Conservation (phyloP, 2,113 vertebrate species). For the Alethe castanea region DNA sequence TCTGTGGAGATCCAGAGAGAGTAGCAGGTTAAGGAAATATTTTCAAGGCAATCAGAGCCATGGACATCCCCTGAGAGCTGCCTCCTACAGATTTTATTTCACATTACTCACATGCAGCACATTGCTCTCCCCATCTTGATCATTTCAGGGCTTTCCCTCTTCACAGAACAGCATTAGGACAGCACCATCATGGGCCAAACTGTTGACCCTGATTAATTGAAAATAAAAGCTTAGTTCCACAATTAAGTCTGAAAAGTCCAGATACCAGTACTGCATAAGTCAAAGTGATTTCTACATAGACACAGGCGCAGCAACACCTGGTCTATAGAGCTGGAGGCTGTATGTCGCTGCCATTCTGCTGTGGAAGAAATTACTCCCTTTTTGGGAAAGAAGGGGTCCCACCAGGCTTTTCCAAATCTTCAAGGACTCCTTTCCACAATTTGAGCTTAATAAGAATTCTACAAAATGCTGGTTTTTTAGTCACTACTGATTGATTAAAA, state of each 20-base stretch:
- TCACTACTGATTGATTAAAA: background rate
- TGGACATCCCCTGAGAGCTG: background rate
- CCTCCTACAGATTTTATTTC: background rate
- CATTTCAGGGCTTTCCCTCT: background rate
- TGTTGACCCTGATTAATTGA: background rate
- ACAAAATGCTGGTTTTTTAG: background rate
- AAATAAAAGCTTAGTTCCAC: background rate
- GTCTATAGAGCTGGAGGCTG: too few species aligned
- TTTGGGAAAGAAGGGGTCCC: background rate
- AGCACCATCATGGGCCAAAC: background rate
- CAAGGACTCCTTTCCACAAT: background rate
- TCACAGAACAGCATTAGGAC: background rate
- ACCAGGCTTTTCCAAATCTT: background rate
- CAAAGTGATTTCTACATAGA: background rate
- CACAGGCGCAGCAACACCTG: background rate
- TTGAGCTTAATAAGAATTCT: background rate
- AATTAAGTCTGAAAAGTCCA: background rate
- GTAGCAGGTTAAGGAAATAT: too few species aligned
- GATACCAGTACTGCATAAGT: background rate
- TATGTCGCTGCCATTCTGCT: background rate
- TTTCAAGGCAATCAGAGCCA: background rate
- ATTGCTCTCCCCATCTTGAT: accelerated
- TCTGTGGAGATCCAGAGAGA: background rate
- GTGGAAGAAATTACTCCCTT: background rate
- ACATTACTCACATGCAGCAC: accelerated